Evolutionary conservation across 1,140 invertebrate species (phyloP).

Genomic region (Coptotermes formosanus): DNA sequence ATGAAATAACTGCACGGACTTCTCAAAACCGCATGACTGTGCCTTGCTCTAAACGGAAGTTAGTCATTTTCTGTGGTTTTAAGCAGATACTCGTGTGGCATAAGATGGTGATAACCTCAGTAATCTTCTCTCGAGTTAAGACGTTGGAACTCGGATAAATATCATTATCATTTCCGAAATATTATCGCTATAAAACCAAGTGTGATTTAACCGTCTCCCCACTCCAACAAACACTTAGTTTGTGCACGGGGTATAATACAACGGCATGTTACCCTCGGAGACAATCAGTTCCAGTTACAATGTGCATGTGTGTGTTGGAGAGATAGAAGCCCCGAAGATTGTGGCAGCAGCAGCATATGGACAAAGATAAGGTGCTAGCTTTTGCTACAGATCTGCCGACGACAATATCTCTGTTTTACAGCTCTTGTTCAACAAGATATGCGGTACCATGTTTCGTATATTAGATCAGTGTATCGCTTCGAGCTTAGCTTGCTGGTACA

Average conservation of each 20-base stretch:
- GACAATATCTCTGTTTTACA: constrained; percentile 13
- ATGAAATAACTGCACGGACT: no score
- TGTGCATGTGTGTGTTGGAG: neutral
- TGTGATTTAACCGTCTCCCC: neutral
- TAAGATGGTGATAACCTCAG: no score
- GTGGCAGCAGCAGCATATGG: constrained; percentile 1
- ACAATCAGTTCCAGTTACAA: neutral
- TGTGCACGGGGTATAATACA: neutral
- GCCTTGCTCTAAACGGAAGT: no score
- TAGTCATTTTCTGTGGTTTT: no score
- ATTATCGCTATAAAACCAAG: neutral
- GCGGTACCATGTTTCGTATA: constrained; percentile 10
- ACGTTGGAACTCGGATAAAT: neutral
- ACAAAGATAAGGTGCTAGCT: constrained; percentile 13
- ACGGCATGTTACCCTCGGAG: neutral
- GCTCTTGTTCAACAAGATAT: constrained; percentile 11
- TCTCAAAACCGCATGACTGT: no score
- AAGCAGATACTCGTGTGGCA: no score
- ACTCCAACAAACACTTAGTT: neutral
- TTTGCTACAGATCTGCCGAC: constrained; percentile 16
- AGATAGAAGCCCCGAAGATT: constrained; percentile 10
- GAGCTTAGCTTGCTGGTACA: constrained; percentile 9
- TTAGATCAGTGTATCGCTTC: constrained; percentile 18
- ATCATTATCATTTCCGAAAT: neutral
- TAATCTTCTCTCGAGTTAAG: no score